Base-by-base conservation (phyloP, 2,797 vertebrate species). In the Hybognathus amarus region DNA sequence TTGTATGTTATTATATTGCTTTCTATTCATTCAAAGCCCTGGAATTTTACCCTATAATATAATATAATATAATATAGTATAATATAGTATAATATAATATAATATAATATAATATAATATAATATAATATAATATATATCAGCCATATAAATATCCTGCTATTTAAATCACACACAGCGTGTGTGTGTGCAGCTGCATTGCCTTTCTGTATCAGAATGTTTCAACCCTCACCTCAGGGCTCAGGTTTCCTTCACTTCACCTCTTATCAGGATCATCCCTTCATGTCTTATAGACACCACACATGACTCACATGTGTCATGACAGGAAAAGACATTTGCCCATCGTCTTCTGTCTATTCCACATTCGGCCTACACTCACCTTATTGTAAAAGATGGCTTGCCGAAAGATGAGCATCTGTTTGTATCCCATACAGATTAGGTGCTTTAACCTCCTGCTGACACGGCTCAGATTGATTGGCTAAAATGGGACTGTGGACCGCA, bases 341-440 rank as follows among this genome's bases (percentile, higher is more conserved):
- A 17, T 75, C 33, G 6, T 68, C 63, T 54, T 83, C 85, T 42
- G 70, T 87, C 81, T 59, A 42, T 68, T 87, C 75, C 50, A 40
- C 27, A 22, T 15, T 66, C 61, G 47, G 71, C 87, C 86, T 84
- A 82, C 83, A 80, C 85, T 85, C 83, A 84, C 79, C 85, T 78
- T 71, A 67, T 40, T 87, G 56, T 81, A 85, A 87, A 84, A 73
- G 67, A 84, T 87, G 86, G 79, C 56, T 82, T 78, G 36, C 70
- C 42, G 86, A 87, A 87, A 87, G 68, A 20, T 52, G 56, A 86
- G 85, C 68, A 80, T 86, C 79, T 85, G 86, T 90, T 85, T 85
- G 87, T 82, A 88, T 90, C 86, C 82, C n/a, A n/a, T 70, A 18
- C 75, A 70, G 79, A 86, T 87, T 90, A 78, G 87, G 79, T 69